Base-by-base conservation (phyloP, 1,140 invertebrate species). In the Solen grandis region DNA sequence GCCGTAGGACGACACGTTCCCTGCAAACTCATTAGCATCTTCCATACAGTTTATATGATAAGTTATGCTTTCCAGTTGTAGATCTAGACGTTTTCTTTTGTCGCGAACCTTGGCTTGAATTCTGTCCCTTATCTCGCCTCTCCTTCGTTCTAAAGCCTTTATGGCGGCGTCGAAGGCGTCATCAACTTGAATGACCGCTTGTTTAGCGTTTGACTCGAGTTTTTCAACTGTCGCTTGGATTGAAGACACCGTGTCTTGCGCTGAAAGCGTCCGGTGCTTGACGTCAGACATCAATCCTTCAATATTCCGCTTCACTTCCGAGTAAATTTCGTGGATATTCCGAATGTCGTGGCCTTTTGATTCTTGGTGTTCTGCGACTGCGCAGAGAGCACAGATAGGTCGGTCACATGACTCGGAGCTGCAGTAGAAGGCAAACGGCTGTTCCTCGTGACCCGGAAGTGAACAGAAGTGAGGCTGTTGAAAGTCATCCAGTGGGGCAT, bases 231-330 rank as follows among this genome's bases (percentile, higher is more conserved):
- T 80, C 5, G 29, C 72, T 52, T 80, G 66, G 33, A 80, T 72
- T 2, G 68, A 62, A 5, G 46, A 52, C 10, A 35, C 31, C 1
- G 77, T 80, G 35, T 80, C 77, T 55, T 80, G 66, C 0, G 77
- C 77, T 25, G 77, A 80, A 25, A 80, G 68, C 4, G 77, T 80
- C 19, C 77, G 38, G 57, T 80, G 77, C 35, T 80, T 80, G 3
- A 80, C 77, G 41, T 80, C 77, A 5, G 77, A 80, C 77, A 72
- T 80, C 25, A 80, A 25, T 8, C 66, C 59, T 65, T 80, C 77
- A 8, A 80, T 55, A 22, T 59, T 19, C 41, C 77, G 36, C 29
- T 50, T 55, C 19, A 65, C 59, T 22, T 80, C 77, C 33, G 36
- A 41, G 33, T 80, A 80, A 0, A 80, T n/a, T 55, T 80, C 77